phyloP scores from a whole-genome alignment of 2,113 vertebrate genomes.

The Myiagra hebetior region DNA sequence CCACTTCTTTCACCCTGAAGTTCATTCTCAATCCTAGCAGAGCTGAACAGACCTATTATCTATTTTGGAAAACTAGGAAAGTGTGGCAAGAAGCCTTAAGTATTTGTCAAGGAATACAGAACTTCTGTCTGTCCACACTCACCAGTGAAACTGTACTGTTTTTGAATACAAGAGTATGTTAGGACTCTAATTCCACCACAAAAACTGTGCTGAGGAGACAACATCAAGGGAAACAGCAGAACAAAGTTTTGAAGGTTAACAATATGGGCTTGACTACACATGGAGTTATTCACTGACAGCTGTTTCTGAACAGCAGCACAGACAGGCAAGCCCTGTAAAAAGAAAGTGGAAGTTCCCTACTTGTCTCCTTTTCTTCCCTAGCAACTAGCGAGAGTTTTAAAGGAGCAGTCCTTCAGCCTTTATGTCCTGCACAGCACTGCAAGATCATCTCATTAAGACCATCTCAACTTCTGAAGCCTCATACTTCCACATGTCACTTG shows the following conservation, averaged over 20 bases:
- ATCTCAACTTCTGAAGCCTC: neutral
- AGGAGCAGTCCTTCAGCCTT: neutral
- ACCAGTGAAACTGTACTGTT: neutral
- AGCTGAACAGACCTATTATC: neutral
- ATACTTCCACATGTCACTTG: neutral
- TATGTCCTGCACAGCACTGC: neutral
- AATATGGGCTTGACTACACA: neutral
- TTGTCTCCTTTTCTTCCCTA: neutral
- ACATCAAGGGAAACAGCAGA: neutral
- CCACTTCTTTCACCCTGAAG: neutral
- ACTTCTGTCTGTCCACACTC: neutral
- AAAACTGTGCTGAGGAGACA: neutral
- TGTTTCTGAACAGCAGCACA: neutral
- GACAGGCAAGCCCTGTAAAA: neutral
- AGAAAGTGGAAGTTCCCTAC: neutral
- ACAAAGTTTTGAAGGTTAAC: slow-evolving; percentile 11
- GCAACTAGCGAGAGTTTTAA: neutral
- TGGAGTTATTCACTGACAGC: neutral
- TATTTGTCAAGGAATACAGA: neutral
- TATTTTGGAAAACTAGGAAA: neutral
- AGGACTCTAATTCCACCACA: neutral
- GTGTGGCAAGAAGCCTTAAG: neutral
- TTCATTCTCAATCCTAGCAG: neutral
- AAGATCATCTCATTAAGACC: neutral
- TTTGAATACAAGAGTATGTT: neutral